A percentile compares a stretch with the other conserved stretches of the same genome.
phyloP scores from a whole-genome alignment of 2,797 vertebrate genomes.

The Thaleichthys pacificus region DNA sequence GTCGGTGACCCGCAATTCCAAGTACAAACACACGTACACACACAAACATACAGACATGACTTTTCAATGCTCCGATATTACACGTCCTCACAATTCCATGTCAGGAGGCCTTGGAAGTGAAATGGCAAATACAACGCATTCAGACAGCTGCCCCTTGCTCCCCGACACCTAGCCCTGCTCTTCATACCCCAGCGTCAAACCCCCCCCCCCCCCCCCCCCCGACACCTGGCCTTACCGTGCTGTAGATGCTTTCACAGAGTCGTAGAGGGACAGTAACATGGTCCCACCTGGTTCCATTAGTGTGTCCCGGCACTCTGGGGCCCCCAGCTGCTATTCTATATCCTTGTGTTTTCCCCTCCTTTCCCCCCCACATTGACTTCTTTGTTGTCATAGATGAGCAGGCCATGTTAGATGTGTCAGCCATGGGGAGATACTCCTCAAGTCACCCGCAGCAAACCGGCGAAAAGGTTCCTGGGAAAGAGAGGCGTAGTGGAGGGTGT shows the following conservation, averaged over 20 bases:
- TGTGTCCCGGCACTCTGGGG: neutral
- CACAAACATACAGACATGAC: conserved; percentile 13
- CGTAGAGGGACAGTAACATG: neutral
- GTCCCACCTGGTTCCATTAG: conserved; percentile 8
- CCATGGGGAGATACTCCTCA: neutral
- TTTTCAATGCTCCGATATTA: conserved; percentile 29
- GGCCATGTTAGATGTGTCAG: neutral
- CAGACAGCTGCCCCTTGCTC: conserved; percentile 35
- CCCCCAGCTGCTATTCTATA: too few species aligned
- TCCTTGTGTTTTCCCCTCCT: neutral
- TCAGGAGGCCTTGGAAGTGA: conserved; percentile 41
- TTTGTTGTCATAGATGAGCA: neutral
- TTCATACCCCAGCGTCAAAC: conserved; percentile 21
- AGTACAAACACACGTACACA: neutral
- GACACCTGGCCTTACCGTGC: conserved; percentile 19
- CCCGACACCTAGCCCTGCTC: conserved; percentile 14
- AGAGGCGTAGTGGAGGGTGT: neutral
- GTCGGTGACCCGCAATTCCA: neutral
- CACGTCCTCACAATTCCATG: conserved; percentile 47
- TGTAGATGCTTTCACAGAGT: neutral
- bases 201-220: conserved; percentile 20
- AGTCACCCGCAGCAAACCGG: neutral
- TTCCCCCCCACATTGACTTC: neutral
- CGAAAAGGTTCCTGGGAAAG: neutral
- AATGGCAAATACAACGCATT: conserved; percentile 24